Percentiles rank a stretch among this genome's conserved stretches.
These are phyloP conservation scores for Pachydiplax longipennis DNA, from an alignment of 2,888 invertebrate species.

Conservation along the genomic window DNA sequence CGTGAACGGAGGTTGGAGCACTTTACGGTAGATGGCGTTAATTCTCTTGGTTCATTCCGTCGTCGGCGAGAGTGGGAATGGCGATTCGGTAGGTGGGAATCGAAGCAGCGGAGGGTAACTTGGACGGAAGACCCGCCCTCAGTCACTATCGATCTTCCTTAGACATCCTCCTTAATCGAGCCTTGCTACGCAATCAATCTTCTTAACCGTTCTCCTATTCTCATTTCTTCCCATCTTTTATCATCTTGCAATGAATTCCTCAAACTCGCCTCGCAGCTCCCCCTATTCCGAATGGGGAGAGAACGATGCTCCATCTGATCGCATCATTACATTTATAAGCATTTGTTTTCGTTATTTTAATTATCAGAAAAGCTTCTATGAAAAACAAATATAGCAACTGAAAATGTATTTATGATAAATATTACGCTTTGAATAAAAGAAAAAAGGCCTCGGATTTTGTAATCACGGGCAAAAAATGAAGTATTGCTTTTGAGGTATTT, in stretches of 20 bases:
- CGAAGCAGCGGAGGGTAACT: background rate
- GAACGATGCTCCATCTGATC: background rate
- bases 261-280: background rate
- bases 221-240: background rate
- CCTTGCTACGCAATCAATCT: background rate
- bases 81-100: background rate
- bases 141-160: background rate
- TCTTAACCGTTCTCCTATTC: background rate
- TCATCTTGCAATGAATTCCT: background rate
- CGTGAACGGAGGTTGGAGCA: background rate
- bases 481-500: no score
- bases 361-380: no score
- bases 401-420: no score
- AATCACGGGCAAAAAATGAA: no score
- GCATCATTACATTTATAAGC: no score
- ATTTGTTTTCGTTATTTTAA: no score
- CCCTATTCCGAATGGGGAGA: background rate
- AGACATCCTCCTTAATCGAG: background rate
- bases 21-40: background rate
- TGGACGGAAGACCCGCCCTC: background rate
- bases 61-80: background rate
- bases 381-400: no score
- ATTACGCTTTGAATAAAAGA: no score
- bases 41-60: background rate
- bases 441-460: no score